Base-by-base conservation (phyloP, 1,140 invertebrate genomes). In the Drosophila pruinosa region DNA sequence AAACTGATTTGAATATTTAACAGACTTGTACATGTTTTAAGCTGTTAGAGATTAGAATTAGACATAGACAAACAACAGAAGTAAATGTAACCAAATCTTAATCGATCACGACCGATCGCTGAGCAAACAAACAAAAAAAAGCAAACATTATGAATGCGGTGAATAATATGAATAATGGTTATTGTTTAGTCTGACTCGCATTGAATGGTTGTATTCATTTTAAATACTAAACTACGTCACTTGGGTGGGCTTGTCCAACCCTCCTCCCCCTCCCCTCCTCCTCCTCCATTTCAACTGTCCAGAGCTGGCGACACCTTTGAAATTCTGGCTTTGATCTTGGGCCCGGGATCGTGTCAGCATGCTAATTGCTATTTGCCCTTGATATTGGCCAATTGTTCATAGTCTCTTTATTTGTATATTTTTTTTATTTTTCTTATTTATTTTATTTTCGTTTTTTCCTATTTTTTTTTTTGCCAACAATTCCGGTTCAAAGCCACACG, bases 91-190 rank as follows among this genome's bases (percentile, higher is more conserved):
- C 3, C 56, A 75, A 34, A 59, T n/a, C 56, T 48, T 88, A 81
- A 88, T 86, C 81, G 81, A 86, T 86, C 81, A 86, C 81, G 81
- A 86, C 78, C 62, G 74, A 85, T 85, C 81, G 36, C 61, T 63
- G 70, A 48, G 45, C 59, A 56, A 82, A 69, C 78, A 77, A 81
- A 34, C n/a, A 34, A 34, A 34, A 34, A 31, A 7, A 31, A 72
- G 54, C 58, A 73, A 58, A 73, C 58, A 80, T 47, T 73, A 74
- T 77, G 69, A 85, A 86, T 81, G 86, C 31, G 4, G n/a, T 12
- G 31, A 34, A 34, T 34, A 12, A 48, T 76, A 74, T 81, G 73
- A 85, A 85, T 81, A 85, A 86, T 76, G 62, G 28, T 47, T 57
- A 75, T 64, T 80, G 78, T 72, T 65, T 15, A 28, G 50, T 38